phyloP scores from a whole-genome alignment of 1,140 invertebrate species.

The Brachionus rotundiformis region DNA sequence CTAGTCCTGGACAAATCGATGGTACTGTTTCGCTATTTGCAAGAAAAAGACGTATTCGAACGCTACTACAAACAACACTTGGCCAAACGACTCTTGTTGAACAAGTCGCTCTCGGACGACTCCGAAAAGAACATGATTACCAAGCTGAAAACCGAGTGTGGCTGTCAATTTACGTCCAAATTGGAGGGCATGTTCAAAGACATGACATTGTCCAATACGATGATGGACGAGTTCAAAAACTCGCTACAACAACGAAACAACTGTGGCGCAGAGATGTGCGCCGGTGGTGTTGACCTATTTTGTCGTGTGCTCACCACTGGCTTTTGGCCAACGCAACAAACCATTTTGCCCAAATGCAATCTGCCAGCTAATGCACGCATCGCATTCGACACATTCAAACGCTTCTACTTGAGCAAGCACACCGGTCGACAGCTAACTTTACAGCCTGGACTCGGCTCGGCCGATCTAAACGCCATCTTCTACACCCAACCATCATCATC shows the following conservation, averaged over 20 bases:
- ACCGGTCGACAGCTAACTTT: slow-evolving; percentile 93
- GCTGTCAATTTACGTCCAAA: slow-evolving; percentile 98
- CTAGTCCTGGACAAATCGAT: slow-evolving; percentile 96
- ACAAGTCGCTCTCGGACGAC: slow-evolving; percentile 98
- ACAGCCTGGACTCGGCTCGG: slow-evolving; percentile 92
- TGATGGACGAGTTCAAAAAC: slow-evolving; percentile 68
- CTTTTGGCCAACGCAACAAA: slow-evolving; percentile 98
- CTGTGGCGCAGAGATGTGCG: slow-evolving; percentile 70
- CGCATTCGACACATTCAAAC: slow-evolving; percentile 92
- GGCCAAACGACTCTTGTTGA: slow-evolving; percentile 90
- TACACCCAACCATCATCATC: too few relatives aligned
- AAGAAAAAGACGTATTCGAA: slow-evolving; percentile 99
- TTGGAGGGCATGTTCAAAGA: slow-evolving; percentile 99
- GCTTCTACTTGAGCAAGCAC: slow-evolving; percentile 96
- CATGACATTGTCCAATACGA: slow-evolving; percentile 98
- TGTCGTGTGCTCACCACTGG: slow-evolving; percentile 96
- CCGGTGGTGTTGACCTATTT: slow-evolving; percentile 91
- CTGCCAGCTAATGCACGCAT: slow-evolving; percentile 83
- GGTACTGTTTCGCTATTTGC: slow-evolving; percentile 97
- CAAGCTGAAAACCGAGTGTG: slow-evolving; percentile 99
- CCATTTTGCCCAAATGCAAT: slow-evolving; percentile 80
- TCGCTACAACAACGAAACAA: slow-evolving; percentile 68
- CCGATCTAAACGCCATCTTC: slow-evolving; percentile 94
- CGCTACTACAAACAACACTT: slow-evolving; percentile 99
- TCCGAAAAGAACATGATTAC: slow-evolving; percentile 99